These are phyloP conservation scores for Periplaneta americana DNA, from an alignment of 1,140 invertebrate species.

Conservation along the genomic window DNA sequence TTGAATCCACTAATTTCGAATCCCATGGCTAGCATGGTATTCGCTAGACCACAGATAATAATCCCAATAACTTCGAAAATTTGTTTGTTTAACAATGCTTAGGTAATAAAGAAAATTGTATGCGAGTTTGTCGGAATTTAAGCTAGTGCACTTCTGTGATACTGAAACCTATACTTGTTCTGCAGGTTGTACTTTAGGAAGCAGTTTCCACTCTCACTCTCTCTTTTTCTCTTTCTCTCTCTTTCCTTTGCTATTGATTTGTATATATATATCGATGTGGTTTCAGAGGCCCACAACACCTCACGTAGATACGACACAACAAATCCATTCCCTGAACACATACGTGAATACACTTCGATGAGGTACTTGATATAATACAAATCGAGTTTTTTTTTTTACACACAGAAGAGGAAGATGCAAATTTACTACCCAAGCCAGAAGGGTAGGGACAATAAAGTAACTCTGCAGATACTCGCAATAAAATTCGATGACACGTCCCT, in stretches of 20 bases:
- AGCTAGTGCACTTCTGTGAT: neutral
- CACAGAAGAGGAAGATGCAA: too few species aligned
- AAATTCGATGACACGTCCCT: neutral
- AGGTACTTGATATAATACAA: neutral
- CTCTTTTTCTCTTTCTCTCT: neutral
- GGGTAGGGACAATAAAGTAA: neutral
- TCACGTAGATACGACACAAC: neutral
- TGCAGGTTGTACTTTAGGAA: neutral
- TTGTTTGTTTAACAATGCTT: too few species aligned
- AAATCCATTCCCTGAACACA: neutral
- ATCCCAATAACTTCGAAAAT: too few species aligned
- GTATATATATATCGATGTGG: neutral
- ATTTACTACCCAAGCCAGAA: neutral
- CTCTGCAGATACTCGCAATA: neutral
- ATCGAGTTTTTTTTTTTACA: neutral
- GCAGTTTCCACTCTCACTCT: neutral
- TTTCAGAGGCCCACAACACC: neutral
- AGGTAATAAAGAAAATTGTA: too few species aligned
- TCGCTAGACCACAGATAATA: too few species aligned
- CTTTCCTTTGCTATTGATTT: neutral
- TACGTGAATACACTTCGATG: too few species aligned
- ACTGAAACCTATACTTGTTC: too few species aligned
- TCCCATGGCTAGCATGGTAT: too few species aligned
- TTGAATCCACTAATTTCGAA: too few species aligned
- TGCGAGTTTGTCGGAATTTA: too few species aligned